Conservation (phyloP, 2,888 invertebrate species). For the Ischnura elegans region DNA sequence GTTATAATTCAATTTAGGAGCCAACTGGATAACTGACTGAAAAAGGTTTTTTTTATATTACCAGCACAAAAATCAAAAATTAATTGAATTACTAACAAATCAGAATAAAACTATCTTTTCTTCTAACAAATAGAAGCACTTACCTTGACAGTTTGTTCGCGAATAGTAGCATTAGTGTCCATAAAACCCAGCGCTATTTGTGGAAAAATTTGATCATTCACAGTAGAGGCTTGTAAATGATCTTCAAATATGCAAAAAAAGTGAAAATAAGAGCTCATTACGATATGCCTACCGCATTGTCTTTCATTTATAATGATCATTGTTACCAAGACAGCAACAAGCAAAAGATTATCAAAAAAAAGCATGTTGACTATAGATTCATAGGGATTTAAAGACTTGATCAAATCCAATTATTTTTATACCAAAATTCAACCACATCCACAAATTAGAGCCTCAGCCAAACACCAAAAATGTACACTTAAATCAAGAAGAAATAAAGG, state of each 20-base stretch:
- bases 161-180: constrained; percentile 97
- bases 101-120: too few species aligned
- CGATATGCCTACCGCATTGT: neutral
- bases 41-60: constrained; percentile 73
- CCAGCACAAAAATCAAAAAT: neutral
- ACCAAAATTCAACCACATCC: too few species aligned
- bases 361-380: too few species aligned
- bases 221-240: constrained; percentile 81
- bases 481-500: too few species aligned
- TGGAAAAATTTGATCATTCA: constrained; percentile 97
- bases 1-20: constrained; percentile 97
- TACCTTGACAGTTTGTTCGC: constrained; percentile 98
- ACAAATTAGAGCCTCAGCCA: too few species aligned
- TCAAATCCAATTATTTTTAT: too few species aligned
- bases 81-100: neutral
- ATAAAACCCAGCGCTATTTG: constrained; percentile 96
- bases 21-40: constrained; percentile 94
- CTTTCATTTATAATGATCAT: neutral
- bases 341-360: neutral
- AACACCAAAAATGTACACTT: too few species aligned
- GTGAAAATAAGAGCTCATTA: neutral
- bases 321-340: neutral
- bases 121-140: neutral
- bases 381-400: too few species aligned
- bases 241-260: constrained; percentile 74